Evolutionary conservation across 1,140 invertebrate species (phyloP), one percentile per base, ranked within the genome.

Genomic region (Batillaria attramentaria): DNA sequence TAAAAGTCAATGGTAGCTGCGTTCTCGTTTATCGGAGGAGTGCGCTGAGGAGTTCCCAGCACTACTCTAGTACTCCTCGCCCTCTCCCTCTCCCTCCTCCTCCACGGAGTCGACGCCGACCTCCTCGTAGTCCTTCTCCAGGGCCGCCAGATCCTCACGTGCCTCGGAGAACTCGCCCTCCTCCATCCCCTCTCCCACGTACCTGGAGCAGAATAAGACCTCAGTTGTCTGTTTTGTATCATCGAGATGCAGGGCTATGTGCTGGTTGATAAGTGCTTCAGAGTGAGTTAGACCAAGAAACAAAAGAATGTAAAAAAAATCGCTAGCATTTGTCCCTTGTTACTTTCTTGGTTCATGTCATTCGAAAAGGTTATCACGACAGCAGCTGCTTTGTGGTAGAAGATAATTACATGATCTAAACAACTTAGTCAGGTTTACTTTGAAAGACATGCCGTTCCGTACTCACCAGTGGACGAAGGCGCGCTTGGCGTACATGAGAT

Each of bases 81-180:
- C 82, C 41, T 81, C 81, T 43, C 83, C 81, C 54, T 84, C 83
- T 42, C 65, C 81, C 37, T 80, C 82, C 1, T 54, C 84, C 43
- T 83, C 81, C 5, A 81, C 75, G 31, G 81, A 83, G 70, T 84
- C 84, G n/a, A 83, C 82, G 28, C 81, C 83, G 33, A 83, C 80
- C 68, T 86, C 80, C 60, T 85, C 80, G 70, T 84, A 80, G 50
- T 84, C 84, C 77, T 87, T 87, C 86, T 78, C 87, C 77, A 79
- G 86, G 79, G 95, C 95, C 60, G 95, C 95, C 86, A 96, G 91
- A 93, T 96, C 95, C 91, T 97, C 95, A 85, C 95, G 93, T 62
- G 96, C 96, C 90, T 97, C 95, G 3, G 94, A 94, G 92, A 97
- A 97, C 91, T 92, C 87, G 28, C 89, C 89, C 83, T 92, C 91